phyloP scores from a whole-genome alignment of 2,113 vertebrate species.

The Tretioscincus oriximinensis region DNA sequence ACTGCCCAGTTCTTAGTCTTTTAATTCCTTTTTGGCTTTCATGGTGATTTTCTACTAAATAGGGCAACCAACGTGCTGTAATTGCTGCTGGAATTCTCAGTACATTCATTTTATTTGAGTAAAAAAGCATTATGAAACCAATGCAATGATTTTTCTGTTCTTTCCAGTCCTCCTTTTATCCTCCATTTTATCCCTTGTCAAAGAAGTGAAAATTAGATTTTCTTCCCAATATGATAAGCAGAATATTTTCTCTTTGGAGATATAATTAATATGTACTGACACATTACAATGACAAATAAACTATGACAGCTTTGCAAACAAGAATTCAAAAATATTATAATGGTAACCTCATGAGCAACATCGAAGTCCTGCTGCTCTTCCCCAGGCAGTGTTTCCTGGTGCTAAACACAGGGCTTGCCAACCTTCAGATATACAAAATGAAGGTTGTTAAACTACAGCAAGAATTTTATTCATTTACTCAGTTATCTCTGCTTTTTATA shows the following conservation, averaged over 20 bases:
- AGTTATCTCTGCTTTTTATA: no score
- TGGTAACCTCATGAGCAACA: neutral
- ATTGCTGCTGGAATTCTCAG: neutral
- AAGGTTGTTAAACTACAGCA: neutral
- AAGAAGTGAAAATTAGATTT: neutral
- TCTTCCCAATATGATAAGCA: neutral
- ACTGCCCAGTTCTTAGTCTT: neutral
- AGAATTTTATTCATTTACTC: no score
- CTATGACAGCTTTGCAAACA: neutral
- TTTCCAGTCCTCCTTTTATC: neutral
- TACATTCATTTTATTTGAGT: neutral
- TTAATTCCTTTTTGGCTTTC: neutral
- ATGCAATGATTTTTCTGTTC: neutral
- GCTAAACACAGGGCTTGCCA: neutral
- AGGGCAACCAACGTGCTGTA: neutral
- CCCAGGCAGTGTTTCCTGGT: neutral
- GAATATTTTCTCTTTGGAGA: fast-evolving
- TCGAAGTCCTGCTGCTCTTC: neutral
- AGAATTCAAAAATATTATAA: neutral
- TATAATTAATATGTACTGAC: neutral
- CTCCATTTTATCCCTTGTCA: neutral
- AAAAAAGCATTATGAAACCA: neutral
- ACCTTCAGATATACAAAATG: neutral
- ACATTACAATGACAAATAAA: neutral
- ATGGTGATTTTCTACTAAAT: neutral